A percentile compares a stretch with the other conserved stretches of the same genome.
Evolutionary conservation across 2,888 invertebrate genomes (phyloP).

Genomic region (Tineola bisselliella): DNA sequence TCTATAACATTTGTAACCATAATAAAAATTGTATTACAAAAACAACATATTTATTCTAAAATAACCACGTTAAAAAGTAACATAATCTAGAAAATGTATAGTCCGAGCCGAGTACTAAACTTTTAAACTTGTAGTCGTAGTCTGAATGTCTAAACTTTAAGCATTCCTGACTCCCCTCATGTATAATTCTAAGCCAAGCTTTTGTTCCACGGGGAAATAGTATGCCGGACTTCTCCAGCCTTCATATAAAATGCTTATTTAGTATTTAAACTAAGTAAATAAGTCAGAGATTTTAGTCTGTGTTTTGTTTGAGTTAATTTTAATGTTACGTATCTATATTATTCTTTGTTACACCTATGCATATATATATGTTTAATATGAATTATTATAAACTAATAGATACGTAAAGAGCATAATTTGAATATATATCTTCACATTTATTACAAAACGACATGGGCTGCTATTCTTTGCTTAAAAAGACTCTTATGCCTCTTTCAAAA

Average conservation of each 20-base stretch:
- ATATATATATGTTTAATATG: too few species aligned
- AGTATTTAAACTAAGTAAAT: constrained; percentile 4
- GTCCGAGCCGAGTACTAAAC: constrained; percentile 30
- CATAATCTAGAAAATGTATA: not conserved
- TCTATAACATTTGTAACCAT: too few species aligned
- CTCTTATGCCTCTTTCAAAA: too few species aligned
- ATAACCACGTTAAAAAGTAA: too few species aligned
- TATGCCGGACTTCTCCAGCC: constrained; percentile 21
- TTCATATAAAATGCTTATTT: constrained; percentile 12
- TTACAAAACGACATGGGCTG: too few species aligned
- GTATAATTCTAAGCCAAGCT: constrained; percentile 65
- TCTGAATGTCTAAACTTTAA: constrained; percentile 62
- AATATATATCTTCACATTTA: too few species aligned
- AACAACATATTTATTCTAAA: too few species aligned
- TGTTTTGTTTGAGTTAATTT: not conserved
- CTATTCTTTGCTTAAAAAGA: too few species aligned
- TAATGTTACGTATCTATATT: not conserved
- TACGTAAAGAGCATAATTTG: too few species aligned
- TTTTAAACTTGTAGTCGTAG: constrained; percentile 62
- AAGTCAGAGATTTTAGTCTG: not conserved
- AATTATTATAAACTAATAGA: too few species aligned
- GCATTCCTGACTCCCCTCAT: constrained; percentile 43
- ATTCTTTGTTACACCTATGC: too few species aligned
- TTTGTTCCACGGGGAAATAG: constrained; percentile 64
- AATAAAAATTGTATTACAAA: too few species aligned